Conservation (phyloP, 2,888 invertebrate species). For the Parnassius mnemosyne region DNA sequence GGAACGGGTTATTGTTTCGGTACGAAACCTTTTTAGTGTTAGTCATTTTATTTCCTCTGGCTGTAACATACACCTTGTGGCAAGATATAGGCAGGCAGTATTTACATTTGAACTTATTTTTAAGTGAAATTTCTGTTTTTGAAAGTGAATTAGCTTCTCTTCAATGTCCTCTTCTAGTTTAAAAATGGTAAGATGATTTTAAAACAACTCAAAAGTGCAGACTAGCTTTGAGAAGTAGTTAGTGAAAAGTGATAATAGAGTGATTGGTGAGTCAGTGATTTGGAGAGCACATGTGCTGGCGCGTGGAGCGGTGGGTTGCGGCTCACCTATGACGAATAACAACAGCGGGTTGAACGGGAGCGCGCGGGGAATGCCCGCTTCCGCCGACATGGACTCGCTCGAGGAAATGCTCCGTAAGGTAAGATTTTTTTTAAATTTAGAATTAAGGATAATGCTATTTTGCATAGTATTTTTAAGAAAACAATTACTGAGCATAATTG, state of each 20-base stretch:
- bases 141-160: no score
- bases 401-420: slow-evolving; percentile 91
- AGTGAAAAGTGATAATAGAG: slow-evolving; percentile 8
- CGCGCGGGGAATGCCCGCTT: slow-evolving; percentile 82
- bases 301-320: slow-evolving; percentile 43
- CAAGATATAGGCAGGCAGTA: neutral
- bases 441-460: no score
- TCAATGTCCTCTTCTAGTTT: no score
- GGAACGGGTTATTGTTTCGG: slow-evolving; percentile 11
- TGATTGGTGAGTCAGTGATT: slow-evolving; percentile 6
- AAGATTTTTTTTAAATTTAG: slow-evolving; percentile 40
- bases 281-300: slow-evolving; percentile 36
- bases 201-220: slow-evolving; percentile 15
- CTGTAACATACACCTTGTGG: neutral
- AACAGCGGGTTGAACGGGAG: slow-evolving; percentile 82
- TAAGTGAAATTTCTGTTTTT: neutral
- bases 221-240: slow-evolving; percentile 20
- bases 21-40: slow-evolving; percentile 4
- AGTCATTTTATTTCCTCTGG: neutral
- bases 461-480: no score
- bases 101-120: neutral
- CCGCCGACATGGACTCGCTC: slow-evolving; percentile 87
- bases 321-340: slow-evolving; percentile 81
- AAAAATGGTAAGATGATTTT: neutral
- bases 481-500: no score